A percentile compares a stretch with the other conserved stretches of the same genome.
These are phyloP conservation scores for Ophthalmolycus amberensis DNA, from an alignment of 2,113 vertebrate genomes.

Conservation along the genomic window DNA sequence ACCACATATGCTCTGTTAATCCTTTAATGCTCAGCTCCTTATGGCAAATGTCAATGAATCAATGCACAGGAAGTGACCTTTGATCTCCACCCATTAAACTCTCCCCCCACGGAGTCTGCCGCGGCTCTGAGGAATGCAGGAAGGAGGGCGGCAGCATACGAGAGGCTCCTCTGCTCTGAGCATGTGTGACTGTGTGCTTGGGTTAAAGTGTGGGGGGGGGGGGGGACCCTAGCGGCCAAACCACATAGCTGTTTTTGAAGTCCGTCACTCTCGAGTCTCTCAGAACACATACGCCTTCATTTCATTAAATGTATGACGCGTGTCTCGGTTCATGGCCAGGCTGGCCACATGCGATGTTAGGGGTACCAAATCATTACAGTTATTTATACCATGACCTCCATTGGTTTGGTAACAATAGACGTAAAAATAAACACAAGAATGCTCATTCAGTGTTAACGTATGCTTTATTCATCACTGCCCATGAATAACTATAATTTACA, in stretches of 20 bases:
- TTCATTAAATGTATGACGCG: background rate
- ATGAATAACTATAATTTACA: too few relatives aligned
- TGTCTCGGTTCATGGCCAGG: background rate
- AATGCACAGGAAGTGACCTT: conserved; percentile 80
- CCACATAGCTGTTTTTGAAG: background rate
- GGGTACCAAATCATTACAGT: too few relatives aligned
- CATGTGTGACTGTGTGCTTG: background rate
- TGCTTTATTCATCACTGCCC: too few relatives aligned
- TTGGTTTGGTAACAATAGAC: background rate
- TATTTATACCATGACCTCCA: background rate
- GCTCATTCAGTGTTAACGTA: background rate
- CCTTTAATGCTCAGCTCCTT: conserved; percentile 28
- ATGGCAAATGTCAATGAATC: conserved; percentile 68
- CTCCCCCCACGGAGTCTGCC: conserved; percentile 44
- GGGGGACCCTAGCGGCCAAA: background rate
- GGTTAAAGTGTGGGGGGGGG: background rate
- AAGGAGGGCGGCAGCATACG: conserved; percentile 16
- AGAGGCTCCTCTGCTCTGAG: conserved; percentile 6
- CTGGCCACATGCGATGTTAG: background rate
- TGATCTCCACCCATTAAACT: conserved; percentile 70
- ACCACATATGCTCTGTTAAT: background rate
- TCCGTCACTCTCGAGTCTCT: background rate
- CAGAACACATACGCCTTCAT: background rate
- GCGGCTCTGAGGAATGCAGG: conserved; percentile 72
- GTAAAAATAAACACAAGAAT: too few relatives aligned